phyloP scores from a whole-genome alignment of 2,797 vertebrate genomes.

The Darevskia nairensis region DNA sequence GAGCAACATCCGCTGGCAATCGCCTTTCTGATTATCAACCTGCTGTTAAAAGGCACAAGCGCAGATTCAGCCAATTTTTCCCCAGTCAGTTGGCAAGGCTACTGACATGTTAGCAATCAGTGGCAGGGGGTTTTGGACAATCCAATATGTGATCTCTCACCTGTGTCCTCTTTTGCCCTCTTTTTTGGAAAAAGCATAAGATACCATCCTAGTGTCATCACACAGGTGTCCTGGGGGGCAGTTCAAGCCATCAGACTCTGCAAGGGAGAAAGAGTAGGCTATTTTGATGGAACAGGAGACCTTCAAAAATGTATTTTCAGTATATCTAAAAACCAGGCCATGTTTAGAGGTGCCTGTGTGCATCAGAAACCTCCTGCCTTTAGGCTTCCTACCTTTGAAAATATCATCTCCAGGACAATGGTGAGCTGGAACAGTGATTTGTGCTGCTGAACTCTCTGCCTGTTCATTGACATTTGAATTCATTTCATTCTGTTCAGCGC shows the following conservation, averaged over 20 bases:
- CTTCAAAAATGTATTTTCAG: not conserved
- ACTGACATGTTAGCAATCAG: too few species aligned
- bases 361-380: constrained; percentile 18
- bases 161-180: too few species aligned
- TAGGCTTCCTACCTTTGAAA: constrained; percentile 29
- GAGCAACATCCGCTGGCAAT: too few species aligned
- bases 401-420: constrained; percentile 22
- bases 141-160: too few species aligned
- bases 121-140: too few species aligned
- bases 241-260: constrained; percentile 5
- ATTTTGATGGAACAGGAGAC: not conserved
- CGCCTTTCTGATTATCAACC: too few species aligned
- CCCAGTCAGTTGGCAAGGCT: too few species aligned
- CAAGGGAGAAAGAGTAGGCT: not conserved
- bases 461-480: constrained; percentile 66
- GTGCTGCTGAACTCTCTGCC: constrained; percentile 23
- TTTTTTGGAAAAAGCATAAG: too few species aligned
- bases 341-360: not conserved
- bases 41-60: too few species aligned
- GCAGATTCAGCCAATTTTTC: too few species aligned
- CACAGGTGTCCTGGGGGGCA: not conserved
- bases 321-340: constrained; percentile 13
- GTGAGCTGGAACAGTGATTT: constrained; percentile 19
- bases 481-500: constrained; percentile 49
- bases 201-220: not conserved